phyloP scores from a whole-genome alignment of 2,888 invertebrate species.

The Chirona hameri region DNA sequence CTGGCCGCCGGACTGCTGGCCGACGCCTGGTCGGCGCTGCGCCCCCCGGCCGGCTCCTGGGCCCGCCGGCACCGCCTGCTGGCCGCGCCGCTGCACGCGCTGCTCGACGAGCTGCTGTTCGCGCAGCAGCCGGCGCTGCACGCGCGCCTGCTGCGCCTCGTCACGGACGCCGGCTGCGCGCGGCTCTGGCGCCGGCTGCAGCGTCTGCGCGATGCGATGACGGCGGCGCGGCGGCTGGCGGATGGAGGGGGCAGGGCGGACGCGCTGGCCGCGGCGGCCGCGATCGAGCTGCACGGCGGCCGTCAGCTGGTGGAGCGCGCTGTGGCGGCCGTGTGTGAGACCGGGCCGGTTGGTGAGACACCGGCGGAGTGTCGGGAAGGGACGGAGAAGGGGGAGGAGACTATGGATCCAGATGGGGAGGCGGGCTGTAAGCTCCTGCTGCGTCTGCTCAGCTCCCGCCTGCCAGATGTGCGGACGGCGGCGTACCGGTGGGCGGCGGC shows the following conservation, averaged over 20 bases:
- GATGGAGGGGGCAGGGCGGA: background rate
- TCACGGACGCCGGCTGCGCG: background rate
- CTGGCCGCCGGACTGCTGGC: background rate
- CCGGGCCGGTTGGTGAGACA: background rate
- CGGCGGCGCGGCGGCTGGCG: background rate
- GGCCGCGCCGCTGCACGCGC: background rate
- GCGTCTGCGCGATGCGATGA: background rate
- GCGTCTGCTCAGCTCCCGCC: background rate
- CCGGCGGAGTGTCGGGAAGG: background rate
- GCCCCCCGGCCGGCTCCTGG: background rate
- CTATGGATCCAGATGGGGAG: background rate
- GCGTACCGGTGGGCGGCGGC: conserved; percentile 23
- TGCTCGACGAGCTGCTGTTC: conserved; percentile 26
- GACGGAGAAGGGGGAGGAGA: background rate
- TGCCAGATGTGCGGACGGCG: background rate
- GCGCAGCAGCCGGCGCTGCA: conserved; percentile 27
- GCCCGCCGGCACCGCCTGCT: background rate
- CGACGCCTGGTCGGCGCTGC: background rate
- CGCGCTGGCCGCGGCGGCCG: background rate
- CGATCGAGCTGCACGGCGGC: background rate
- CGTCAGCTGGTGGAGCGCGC: background rate
- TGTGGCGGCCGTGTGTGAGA: background rate
- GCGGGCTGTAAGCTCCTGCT: background rate
- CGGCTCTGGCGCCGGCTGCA: background rate
- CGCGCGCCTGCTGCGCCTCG: background rate